phyloP scores from a whole-genome alignment of 2,888 invertebrate species.

The Rotaria socialis region DNA sequence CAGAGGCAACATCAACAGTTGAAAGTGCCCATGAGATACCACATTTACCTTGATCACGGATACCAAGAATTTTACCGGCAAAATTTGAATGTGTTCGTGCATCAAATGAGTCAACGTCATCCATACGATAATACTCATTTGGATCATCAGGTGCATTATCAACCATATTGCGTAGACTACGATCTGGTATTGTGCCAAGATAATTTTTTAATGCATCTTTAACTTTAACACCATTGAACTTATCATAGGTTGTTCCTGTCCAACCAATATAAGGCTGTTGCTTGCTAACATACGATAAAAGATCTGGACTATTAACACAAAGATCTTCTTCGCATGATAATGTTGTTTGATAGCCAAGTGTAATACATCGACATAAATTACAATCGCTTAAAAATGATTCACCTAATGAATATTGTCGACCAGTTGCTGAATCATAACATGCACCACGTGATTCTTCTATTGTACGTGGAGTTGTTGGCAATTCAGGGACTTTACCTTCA shows the following conservation, averaged over 20 bases:
- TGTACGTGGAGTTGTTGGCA: not conserved
- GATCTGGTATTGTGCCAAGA: conserved; percentile 20
- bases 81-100: conserved; percentile 1
- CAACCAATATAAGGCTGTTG: conserved; percentile 8
- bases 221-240: conserved; percentile 25
- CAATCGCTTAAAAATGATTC: not conserved
- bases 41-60: conserved; percentile 47
- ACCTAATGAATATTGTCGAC: not conserved
- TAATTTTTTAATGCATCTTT: conserved; percentile 32
- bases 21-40: conserved; percentile 45
- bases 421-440: not conserved
- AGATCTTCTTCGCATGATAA: conserved; percentile 32
- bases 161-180: not conserved
- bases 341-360: not conserved
- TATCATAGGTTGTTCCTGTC: not conserved
- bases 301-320: conserved; percentile 24
- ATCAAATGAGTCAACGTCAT: conserved; percentile 8
- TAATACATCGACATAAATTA: conserved; percentile 5
- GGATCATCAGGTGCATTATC: conserved; percentile 33
- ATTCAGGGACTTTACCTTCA: not conserved
- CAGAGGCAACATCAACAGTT: conserved; percentile 43
- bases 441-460: too few species aligned
- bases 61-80: conserved; percentile 20
- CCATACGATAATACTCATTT: conserved; percentile 20
- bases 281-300: not conserved